Evolutionary conservation across 1,140 invertebrate genomes (phyloP).

Genomic region (Wiebesia pumilae): DNA sequence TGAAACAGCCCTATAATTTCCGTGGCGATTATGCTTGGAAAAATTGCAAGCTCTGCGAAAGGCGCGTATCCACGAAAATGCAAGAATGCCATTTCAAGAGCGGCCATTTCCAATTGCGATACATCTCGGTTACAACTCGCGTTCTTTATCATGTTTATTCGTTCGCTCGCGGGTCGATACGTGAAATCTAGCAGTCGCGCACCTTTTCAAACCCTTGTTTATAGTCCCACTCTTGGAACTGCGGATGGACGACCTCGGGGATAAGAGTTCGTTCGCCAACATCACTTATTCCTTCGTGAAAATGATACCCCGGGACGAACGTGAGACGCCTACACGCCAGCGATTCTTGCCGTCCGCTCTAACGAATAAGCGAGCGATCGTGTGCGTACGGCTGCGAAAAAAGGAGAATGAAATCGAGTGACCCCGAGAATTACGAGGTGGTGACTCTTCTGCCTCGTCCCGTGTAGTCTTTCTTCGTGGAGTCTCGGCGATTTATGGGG

Average conservation of each 20-base stretch:
- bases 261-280: slow-evolving; percentile 38
- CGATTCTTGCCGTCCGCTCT: slow-evolving; percentile 48
- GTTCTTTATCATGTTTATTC: slow-evolving; percentile 46
- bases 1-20: slow-evolving; percentile 7
- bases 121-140: not conserved
- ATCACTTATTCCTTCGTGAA: slow-evolving; percentile 56
- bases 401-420: slow-evolving; percentile 49
- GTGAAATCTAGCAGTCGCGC: slow-evolving; percentile 27
- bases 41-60: not conserved
- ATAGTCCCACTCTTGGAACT: not conserved
- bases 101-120: slow-evolving; percentile 3
- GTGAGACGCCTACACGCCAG: slow-evolving; percentile 67
- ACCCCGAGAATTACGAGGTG: slow-evolving; percentile 44
- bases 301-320: slow-evolving; percentile 69
- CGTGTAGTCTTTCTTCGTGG: slow-evolving; percentile 40
- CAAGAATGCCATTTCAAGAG: not conserved
- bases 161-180: slow-evolving; percentile 49
- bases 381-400: slow-evolving; percentile 23
- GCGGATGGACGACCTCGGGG: slow-evolving; percentile 7
- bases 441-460: slow-evolving; percentile 22
- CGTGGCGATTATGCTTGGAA: not conserved
- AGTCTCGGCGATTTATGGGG: slow-evolving; percentile 20
- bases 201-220: slow-evolving; percentile 15
- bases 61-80: not conserved
- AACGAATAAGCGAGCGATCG: slow-evolving; percentile 54